A percentile compares a stretch with the other conserved stretches of the same genome.
These are phyloP conservation scores for Teleogryllus occipitalis DNA, from an alignment of 1,140 invertebrate genomes.

Conservation along the genomic window DNA sequence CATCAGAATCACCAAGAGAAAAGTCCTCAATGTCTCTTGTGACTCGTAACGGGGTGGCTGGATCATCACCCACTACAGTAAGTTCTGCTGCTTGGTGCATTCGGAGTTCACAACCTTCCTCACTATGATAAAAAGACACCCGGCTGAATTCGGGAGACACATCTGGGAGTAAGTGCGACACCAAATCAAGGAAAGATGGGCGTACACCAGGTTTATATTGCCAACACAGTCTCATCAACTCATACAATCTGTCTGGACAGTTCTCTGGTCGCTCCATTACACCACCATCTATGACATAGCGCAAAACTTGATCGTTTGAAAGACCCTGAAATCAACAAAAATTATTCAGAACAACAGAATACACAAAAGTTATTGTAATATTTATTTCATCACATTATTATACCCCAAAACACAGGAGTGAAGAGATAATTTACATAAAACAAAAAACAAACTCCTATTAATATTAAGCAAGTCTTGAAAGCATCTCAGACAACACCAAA, in stretches of 20 bases:
- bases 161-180: slow-evolving; percentile 51
- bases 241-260: slow-evolving; percentile 82
- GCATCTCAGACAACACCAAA: too few species aligned
- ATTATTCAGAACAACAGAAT: neutral
- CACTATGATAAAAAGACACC: slow-evolving; percentile 71
- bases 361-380: neutral
- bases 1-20: slow-evolving; percentile 24
- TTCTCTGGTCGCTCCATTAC: slow-evolving; percentile 90
- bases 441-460: too few species aligned
- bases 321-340: slow-evolving; percentile 42
- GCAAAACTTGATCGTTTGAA: slow-evolving; percentile 65
- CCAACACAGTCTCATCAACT: slow-evolving; percentile 87
- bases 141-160: slow-evolving; percentile 48
- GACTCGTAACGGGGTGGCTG: slow-evolving; percentile 27
- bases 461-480: too few species aligned
- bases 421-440: too few species aligned
- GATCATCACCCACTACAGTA: slow-evolving; percentile 28
- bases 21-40: slow-evolving; percentile 30
- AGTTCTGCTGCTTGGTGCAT: slow-evolving; percentile 24
- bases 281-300: slow-evolving; percentile 80
- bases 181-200: slow-evolving; percentile 77
- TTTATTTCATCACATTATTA: too few species aligned
- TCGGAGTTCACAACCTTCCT: slow-evolving; percentile 49
- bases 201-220: slow-evolving; percentile 60
- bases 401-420: too few species aligned